These are phyloP conservation scores for Micrasema longulum DNA, from an alignment of 1,140 invertebrate genomes.

Conservation along the genomic window DNA sequence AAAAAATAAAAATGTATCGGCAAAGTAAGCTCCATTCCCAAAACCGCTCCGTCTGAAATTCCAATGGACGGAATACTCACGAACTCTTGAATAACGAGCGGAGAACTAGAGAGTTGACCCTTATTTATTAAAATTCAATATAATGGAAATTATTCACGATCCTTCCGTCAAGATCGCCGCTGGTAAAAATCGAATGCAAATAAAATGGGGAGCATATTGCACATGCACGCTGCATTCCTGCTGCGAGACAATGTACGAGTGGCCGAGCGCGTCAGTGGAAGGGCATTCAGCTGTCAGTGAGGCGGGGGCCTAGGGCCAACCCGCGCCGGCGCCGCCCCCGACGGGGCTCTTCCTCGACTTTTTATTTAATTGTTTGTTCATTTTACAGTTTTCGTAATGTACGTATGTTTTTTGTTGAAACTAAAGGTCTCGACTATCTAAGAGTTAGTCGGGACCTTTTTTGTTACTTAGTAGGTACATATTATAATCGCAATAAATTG, in stretches of 20 bases:
- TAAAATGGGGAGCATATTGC: slow-evolving; percentile 42
- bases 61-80: no score
- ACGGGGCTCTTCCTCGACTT: slow-evolving; percentile 11
- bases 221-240: slow-evolving; percentile 25
- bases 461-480: no score
- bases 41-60: no score
- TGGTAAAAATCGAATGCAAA: slow-evolving; percentile 23
- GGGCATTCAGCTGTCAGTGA: slow-evolving; percentile 62
- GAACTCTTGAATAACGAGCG: neutral
- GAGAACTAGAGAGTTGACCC: neutral
- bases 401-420: no score
- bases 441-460: no score
- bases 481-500: no score
- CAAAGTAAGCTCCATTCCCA: no score
- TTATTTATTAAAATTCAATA: slow-evolving; percentile 3
- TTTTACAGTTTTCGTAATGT: no score
- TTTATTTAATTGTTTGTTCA: no score
- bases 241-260: slow-evolving; percentile 51
- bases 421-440: no score
- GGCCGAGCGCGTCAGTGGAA: slow-evolving; percentile 56
- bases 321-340: slow-evolving; percentile 39
- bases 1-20: no score
- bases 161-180: slow-evolving; percentile 2
- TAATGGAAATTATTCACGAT: neutral
- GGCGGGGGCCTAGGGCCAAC: slow-evolving; percentile 43